Percentiles rank a stretch among this genome's conserved stretches.
Evolutionary conservation across 2,113 vertebrate species (phyloP).

Genomic region (Numida meleagris): DNA sequence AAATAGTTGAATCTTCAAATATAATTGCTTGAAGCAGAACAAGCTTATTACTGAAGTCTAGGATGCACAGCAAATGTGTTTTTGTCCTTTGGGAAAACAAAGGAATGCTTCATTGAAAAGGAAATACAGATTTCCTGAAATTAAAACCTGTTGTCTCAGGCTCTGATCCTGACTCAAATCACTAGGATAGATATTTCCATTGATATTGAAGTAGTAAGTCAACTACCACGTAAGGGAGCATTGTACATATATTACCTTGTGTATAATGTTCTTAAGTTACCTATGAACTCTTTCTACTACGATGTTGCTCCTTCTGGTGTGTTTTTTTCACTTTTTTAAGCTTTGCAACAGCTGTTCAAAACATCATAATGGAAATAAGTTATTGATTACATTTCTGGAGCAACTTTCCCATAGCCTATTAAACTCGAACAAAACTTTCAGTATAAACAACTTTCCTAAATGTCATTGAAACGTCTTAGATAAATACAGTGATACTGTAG

Average conservation of each 20-base stretch:
- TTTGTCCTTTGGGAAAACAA: neutral
- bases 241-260: neutral
- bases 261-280: neutral
- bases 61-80: neutral
- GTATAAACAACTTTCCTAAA: constrained; percentile 49
- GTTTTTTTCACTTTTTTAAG: neutral
- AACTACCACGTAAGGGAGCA: neutral
- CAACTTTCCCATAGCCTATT: neutral
- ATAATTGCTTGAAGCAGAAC: neutral
- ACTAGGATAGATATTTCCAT: neutral
- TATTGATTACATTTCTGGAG: neutral
- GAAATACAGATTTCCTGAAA: neutral
- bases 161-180: neutral
- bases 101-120: neutral
- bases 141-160: neutral
- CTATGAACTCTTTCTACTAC: neutral
- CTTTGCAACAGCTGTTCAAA: neutral
- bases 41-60: neutral
- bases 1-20: neutral
- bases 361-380: neutral
- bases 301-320: neutral
- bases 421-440: constrained; percentile 6
- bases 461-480: constrained; percentile 52
- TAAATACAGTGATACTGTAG: constrained; percentile 42
- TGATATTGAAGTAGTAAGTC: neutral